phyloP scores from a whole-genome alignment of 2,113 vertebrate species.

The Pterocles burchelli region DNA sequence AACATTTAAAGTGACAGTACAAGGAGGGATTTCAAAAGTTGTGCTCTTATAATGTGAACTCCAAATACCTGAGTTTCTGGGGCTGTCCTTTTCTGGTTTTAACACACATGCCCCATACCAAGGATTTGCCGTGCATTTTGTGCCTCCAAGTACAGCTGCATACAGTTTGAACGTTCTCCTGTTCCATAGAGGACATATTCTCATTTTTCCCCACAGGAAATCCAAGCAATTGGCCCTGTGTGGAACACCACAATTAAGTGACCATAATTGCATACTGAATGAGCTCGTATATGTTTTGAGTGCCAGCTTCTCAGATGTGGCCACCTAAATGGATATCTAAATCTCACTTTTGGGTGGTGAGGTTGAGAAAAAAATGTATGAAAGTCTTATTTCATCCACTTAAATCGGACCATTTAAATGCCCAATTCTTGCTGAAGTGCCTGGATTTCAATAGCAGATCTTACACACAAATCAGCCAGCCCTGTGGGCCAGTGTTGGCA shows the following conservation, averaged over 20 bases:
- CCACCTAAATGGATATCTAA: conserved; percentile 31
- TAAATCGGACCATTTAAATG: conserved; percentile 17
- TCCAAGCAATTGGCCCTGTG: conserved; percentile 53
- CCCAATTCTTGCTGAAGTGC: background rate
- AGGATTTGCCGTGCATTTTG: background rate
- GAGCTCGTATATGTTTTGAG: conserved; percentile 28
- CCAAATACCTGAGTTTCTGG: conserved; percentile 26
- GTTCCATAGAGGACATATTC: background rate
- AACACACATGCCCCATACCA: conserved; percentile 4
- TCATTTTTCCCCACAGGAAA: conserved; percentile 58
- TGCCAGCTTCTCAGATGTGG: conserved; percentile 47
- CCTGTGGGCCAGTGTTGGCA: background rate
- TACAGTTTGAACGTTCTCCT: background rate
- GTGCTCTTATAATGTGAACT: conserved; percentile 31
- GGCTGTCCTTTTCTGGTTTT: background rate
- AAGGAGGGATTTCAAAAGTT: conserved; percentile 50
- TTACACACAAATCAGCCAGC: background rate
- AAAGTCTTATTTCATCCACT: conserved; percentile 28
- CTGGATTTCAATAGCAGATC: background rate
- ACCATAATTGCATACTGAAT: conserved; percentile 51
- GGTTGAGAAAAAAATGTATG: conserved; percentile 30
- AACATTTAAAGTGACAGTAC: conserved; percentile 69
- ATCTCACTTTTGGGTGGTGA: conserved; percentile 36
- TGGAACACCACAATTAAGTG: conserved; percentile 45
- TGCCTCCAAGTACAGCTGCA: background rate